Evolutionary conservation across 2,113 vertebrate species (phyloP).

Genomic region (Pachypanchax playfairii): DNA sequence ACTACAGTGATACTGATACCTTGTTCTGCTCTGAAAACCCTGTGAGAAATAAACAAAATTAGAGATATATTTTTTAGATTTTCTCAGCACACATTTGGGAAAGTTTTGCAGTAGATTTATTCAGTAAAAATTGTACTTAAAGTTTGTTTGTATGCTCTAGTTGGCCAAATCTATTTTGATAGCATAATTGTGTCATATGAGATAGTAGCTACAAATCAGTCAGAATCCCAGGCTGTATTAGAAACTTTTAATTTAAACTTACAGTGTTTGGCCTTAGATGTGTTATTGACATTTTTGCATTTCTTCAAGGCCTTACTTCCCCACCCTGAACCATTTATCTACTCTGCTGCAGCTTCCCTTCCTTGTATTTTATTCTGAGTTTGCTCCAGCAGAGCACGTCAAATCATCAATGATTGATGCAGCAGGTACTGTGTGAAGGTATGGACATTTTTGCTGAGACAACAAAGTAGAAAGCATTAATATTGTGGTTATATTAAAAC

Average conservation of each 20-base stretch:
- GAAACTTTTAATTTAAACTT: neutral
- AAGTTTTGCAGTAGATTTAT: too few relatives aligned
- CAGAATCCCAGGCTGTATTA: neutral
- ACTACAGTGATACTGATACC: too few relatives aligned
- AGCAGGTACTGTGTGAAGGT: conserved; percentile 19
- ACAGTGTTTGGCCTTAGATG: neutral
- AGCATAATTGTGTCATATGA: neutral
- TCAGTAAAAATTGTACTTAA: too few relatives aligned
- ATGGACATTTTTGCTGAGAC: conserved; percentile 44
- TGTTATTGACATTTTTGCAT: neutral
- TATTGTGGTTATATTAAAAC: conserved; percentile 32
- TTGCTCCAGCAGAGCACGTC: conserved; percentile 37
- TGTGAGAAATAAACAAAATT: too few relatives aligned
- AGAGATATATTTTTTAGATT: too few relatives aligned
- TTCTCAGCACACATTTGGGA: too few relatives aligned
- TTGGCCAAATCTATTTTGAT: neutral
- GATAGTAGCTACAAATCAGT: neutral
- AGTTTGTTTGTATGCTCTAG: too few relatives aligned
- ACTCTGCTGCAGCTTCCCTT: neutral
- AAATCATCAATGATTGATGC: conserved; percentile 41
- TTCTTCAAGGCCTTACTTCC: neutral
- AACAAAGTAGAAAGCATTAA: conserved; percentile 23
- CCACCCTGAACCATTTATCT: neutral
- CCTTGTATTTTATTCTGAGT: conserved; percentile 11
- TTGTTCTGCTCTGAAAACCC: too few relatives aligned